Evolutionary conservation across 1,140 invertebrate species (phyloP), one percentile per base, ranked within the genome.

Genomic region (Dendrolimus kikuchii): DNA sequence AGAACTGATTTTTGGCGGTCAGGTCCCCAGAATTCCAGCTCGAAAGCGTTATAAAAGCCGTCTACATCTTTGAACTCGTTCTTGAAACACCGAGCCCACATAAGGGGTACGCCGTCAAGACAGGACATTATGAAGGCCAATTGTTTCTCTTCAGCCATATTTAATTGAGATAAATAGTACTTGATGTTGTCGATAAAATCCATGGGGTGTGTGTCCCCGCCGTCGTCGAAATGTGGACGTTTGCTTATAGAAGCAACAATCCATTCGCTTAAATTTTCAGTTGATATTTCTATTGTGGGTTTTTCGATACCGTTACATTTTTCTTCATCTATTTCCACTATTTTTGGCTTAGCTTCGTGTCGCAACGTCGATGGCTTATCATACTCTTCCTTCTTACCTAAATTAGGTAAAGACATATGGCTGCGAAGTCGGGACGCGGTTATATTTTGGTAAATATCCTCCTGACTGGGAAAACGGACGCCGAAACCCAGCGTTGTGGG

Each of bases 21-120:
- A 1, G 71, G 57, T 23, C 83, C 74, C 83, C 83, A 86, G 59
- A 81, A 86, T 50, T 86, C 83, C 56, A 80, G 69, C 54, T 85
- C 81, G 42, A 86, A 85, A 23, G 77, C 77, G 1, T 60, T 53
- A 55, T 77, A 85, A 68, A 86, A 86, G 37, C 55, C 61, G 5
- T 78, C 65, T 5, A 74, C 60, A 38, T 77, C 64, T 62, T 74
- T 70, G 46, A 86, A 85, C 53, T 86, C 83, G 49, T 58, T 72
- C 52, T 68, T 74, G 48, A 86, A 86, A 60, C 81, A 86, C 2
- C 81, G 74, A 7, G 77, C 77, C 83, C 83, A 86, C 81, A 86
- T 78, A 4, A 85, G 68, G 0, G 83, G 83, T 8, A 82, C 53
- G 41, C 83, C 83, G 38, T 83, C 80, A 7, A 86, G 62, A 45